Percentiles rank a stretch among this genome's conserved stretches.
These are phyloP conservation scores for Jaculus jaculus DNA, from an alignment of 2,113 vertebrate species.

Conservation along the genomic window DNA sequence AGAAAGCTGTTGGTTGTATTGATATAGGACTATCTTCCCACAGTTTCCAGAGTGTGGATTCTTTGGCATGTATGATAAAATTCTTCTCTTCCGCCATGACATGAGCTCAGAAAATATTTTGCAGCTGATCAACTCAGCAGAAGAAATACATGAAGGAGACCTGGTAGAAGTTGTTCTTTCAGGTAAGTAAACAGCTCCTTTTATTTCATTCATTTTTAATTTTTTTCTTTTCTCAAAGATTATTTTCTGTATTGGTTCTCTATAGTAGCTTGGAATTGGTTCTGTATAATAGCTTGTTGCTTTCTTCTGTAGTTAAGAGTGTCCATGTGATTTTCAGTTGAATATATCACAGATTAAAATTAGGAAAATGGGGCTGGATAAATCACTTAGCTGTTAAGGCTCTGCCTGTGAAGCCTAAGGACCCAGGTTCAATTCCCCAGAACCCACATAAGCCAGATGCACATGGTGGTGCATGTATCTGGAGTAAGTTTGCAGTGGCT, in stretches of 20 bases:
- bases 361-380: too few relatives aligned
- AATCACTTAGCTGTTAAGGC: too few relatives aligned
- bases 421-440: too few relatives aligned
- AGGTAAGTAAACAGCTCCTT: constrained; percentile 84
- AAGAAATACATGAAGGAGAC: constrained; percentile 97
- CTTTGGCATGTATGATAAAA: constrained; percentile 99
- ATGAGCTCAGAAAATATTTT: constrained; percentile 97
- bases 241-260: constrained; percentile 7
- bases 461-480: too few relatives aligned
- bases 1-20: constrained; percentile 53
- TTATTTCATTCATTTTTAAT: background rate
- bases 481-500: too few relatives aligned
- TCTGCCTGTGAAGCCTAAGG: too few relatives aligned
- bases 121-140: constrained; percentile 94
- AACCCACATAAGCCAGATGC: too few relatives aligned
- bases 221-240: background rate
- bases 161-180: constrained; percentile 98
- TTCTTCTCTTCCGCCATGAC: constrained; percentile 97
- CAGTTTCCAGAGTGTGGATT: constrained; percentile 99
- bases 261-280: background rate
- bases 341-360: constrained; percentile 23
- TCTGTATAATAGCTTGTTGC: background rate
- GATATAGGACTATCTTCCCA: constrained; percentile 72
- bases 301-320: constrained; percentile 26
- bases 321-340: constrained; percentile 8